phyloP scores from a whole-genome alignment of 2,113 vertebrate genomes.

The Hippocampus zosterae region DNA sequence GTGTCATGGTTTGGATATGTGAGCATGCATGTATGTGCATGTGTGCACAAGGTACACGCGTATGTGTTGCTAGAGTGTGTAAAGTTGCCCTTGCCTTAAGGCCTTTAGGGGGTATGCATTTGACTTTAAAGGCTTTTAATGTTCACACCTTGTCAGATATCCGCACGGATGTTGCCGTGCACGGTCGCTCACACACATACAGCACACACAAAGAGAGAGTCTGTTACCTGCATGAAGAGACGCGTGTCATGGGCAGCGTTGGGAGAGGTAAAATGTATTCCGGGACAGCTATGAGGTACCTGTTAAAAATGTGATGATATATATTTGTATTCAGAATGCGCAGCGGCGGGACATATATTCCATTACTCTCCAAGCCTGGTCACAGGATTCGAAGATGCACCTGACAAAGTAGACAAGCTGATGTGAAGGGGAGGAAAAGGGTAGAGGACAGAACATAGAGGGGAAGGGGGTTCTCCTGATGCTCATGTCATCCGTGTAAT shows the following conservation, averaged over 20 bases:
- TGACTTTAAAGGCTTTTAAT: slow-evolving; percentile 57
- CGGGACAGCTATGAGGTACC: too few species aligned
- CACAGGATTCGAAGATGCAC: slow-evolving; percentile 39
- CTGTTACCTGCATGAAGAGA: slow-evolving; percentile 36
- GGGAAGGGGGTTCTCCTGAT: slow-evolving; percentile 33
- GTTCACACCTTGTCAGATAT: slow-evolving; percentile 66
- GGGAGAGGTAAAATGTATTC: too few species aligned
- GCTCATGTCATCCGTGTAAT: slow-evolving; percentile 53
- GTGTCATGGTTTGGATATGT: slow-evolving; percentile 1
- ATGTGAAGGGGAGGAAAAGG: neutral
- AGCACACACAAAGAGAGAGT: slow-evolving; percentile 1
- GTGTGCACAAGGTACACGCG: neutral
- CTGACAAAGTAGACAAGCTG: slow-evolving; percentile 38
- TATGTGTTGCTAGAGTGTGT: slow-evolving; percentile 18
- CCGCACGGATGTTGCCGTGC: slow-evolving; percentile 24
- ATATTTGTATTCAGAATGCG: too few species aligned
- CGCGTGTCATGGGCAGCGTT: slow-evolving; percentile 35
- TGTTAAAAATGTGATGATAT: too few species aligned
- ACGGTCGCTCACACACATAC: slow-evolving; percentile 14
- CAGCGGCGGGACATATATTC: too few species aligned
- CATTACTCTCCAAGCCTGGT: too few species aligned
- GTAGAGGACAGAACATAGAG: slow-evolving; percentile 27
- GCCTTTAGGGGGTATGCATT: slow-evolving; percentile 23
- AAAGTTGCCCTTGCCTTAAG: slow-evolving; percentile 58
- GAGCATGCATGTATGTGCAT: slow-evolving; percentile 9